Evolutionary conservation across 2,113 vertebrate genomes (phyloP), one percentile per base, ranked within the genome.

Genomic region (Cyanistes caeruleus): DNA sequence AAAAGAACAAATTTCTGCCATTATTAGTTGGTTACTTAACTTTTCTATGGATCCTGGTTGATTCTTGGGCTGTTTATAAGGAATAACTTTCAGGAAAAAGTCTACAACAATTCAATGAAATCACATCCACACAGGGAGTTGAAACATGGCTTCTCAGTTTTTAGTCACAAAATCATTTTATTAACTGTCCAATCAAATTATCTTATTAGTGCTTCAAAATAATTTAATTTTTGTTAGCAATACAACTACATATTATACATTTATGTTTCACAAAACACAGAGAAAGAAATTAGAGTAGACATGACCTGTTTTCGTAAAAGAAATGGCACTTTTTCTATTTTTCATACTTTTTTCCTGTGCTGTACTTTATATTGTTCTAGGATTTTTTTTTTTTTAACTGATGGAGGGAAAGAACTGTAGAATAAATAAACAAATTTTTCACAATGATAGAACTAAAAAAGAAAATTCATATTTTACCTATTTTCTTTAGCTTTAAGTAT

Each of bases 101-200:
- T 49, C 22, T 70, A 28, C 33, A 77, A 35, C 3, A 43, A 17
- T 67, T 89, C 63, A 51, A 68, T 25, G 30, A 80, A 77, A 69
- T 41, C 1, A 0, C 11, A 33, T 76, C 23, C 21, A 39, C 9
- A 22, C 5, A 53, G 15, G 7, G 22, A 53, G 2, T 28, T 60
- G n/a, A 75, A 58, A 73, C 3, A 58, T 28, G 10, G 3, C 43
- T 78, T 88, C 46, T 90, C 6, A 14, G 43, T 65, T 30, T 59
- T 77, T 77, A 76, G 30, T 55, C 1, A 2, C 51, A 68, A 86
- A 43, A 4, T 52, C 13, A 59, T 84, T 87, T 87, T 73, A 49
- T 37, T 64, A 31, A 51, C 52, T 33, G 44, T 27, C 19, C 65
- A 49, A 53, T 58, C 9, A 83, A n/a, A 37, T 87, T 91, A 89